Evolutionary conservation across 2,888 invertebrate species (phyloP).

Genomic region (Mamestra brassicae): DNA sequence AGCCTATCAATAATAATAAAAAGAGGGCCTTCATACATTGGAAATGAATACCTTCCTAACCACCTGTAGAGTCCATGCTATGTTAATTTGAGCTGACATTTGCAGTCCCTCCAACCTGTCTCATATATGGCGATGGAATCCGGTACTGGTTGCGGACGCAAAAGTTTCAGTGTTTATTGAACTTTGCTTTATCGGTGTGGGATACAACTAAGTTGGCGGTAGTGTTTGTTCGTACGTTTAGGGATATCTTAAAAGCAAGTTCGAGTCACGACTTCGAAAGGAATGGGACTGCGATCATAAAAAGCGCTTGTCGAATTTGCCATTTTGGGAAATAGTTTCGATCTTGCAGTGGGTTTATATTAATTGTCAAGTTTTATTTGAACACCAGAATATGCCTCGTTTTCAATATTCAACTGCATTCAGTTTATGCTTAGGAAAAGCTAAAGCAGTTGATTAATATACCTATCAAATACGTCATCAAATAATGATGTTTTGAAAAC

Average conservation of each 20-base stretch:
- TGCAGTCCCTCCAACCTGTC: slow-evolving; percentile 23
- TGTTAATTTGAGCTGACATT: slow-evolving; percentile 61
- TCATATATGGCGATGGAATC: slow-evolving; percentile 51
- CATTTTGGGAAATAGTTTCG: background rate
- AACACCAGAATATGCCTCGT: background rate
- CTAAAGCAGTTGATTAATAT: background rate
- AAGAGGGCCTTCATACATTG: background rate
- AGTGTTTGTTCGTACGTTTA: slow-evolving; percentile 22
- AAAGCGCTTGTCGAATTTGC: background rate
- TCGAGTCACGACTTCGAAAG: slow-evolving; percentile 4
- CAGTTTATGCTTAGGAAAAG: no score
- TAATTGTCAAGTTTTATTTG: no score
- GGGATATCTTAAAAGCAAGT: slow-evolving; percentile 14
- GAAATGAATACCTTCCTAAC: background rate
- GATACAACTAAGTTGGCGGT: slow-evolving; percentile 7
- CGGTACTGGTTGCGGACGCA: slow-evolving; percentile 42
- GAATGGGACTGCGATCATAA: slow-evolving; percentile 1
- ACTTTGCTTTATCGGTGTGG: slow-evolving; percentile 21
- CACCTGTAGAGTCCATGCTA: slow-evolving; percentile 29
- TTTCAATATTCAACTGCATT: no score
- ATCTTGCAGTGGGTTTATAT: background rate
- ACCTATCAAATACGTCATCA: slow-evolving; percentile 4
- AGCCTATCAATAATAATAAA: background rate
- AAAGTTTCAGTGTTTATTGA: slow-evolving; percentile 51
- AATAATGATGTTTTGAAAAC: slow-evolving; percentile 16